phyloP scores from a whole-genome alignment of 37 sponge, comb jelly and placozoan genomes.

The Haliclona indistincta region DNA sequence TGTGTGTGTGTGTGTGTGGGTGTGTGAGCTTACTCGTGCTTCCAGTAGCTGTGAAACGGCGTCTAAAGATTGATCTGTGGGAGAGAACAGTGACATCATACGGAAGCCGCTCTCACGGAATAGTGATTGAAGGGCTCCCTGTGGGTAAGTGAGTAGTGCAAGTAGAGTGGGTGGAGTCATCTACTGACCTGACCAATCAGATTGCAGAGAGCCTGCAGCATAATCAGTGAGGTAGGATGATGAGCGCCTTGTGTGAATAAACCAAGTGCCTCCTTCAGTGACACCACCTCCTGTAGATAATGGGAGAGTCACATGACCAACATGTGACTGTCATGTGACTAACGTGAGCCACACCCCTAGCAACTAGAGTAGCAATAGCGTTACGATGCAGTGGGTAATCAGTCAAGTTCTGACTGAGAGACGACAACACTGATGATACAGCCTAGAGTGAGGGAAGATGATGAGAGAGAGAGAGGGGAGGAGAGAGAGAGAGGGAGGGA shows the following conservation, averaged over 20 bases:
- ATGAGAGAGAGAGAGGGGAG: not conserved
- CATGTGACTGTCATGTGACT: not conserved
- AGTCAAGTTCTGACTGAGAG: not conserved
- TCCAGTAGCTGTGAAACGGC: slow-evolving; percentile 46
- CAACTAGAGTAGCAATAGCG: slow-evolving; percentile 55
- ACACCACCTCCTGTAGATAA: slow-evolving; percentile 26
- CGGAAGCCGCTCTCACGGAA: slow-evolving; percentile 23
- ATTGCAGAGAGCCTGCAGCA: slow-evolving; percentile 43
- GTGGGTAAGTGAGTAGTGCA: not conserved
- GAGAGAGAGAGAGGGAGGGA: not conserved
- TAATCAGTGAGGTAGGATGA: slow-evolving; percentile 56
- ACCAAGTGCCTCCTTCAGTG: slow-evolving; percentile 1
- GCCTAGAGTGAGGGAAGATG: not conserved
- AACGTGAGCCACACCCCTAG: slow-evolving; percentile 56
- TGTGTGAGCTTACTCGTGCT: slow-evolving; percentile 29
- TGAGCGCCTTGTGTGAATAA: slow-evolving; percentile 52
- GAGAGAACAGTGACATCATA: slow-evolving; percentile 20
- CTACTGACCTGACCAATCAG: slow-evolving; percentile 50
- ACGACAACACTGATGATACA: not conserved
- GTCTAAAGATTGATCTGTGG: slow-evolving; percentile 17
- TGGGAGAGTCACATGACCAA: not conserved
- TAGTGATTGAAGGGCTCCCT: slow-evolving; percentile 5
- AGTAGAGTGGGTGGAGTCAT: not conserved
- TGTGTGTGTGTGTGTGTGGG: not conserved
- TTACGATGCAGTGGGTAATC: slow-evolving; percentile 18